phyloP scores from a whole-genome alignment of 2,797 vertebrate genomes.

The Hydrophis major region DNA sequence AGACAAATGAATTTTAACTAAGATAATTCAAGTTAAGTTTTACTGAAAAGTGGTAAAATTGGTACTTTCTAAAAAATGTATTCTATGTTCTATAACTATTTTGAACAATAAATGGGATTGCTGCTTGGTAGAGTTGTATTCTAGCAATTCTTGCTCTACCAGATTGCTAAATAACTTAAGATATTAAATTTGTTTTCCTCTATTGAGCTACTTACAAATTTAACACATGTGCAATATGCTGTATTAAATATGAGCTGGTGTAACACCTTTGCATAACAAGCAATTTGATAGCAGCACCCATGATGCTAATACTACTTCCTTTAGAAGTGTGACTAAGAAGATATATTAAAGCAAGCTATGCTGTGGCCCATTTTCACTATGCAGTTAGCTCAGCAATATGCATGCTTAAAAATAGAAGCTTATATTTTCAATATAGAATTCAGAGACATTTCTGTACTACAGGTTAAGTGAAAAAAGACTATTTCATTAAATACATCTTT shows the following conservation, averaged over 20 bases:
- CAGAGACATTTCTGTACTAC: background rate
- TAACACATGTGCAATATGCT: background rate
- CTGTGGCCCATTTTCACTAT: background rate
- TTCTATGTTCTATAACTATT: background rate
- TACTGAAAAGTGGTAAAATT: background rate
- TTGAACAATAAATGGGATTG: background rate
- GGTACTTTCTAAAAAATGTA: background rate
- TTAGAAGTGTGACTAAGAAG: background rate
- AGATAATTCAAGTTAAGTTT: background rate
- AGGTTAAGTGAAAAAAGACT: background rate
- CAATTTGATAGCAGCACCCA: background rate
- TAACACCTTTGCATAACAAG: background rate
- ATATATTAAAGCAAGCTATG: background rate
- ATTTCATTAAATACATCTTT: conserved; percentile 8
- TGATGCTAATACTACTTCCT: background rate
- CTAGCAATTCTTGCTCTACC: background rate
- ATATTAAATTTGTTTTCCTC: background rate
- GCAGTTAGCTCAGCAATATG: background rate
- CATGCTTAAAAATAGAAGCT: background rate
- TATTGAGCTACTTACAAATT: background rate
- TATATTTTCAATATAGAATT: background rate
- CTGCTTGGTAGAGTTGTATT: background rate
- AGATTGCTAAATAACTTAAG: conserved; percentile 5
- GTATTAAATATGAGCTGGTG: background rate
- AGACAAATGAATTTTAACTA: background rate